phyloP scores from a whole-genome alignment of 2,113 vertebrate genomes.

The Marcusenius ussheri region DNA sequence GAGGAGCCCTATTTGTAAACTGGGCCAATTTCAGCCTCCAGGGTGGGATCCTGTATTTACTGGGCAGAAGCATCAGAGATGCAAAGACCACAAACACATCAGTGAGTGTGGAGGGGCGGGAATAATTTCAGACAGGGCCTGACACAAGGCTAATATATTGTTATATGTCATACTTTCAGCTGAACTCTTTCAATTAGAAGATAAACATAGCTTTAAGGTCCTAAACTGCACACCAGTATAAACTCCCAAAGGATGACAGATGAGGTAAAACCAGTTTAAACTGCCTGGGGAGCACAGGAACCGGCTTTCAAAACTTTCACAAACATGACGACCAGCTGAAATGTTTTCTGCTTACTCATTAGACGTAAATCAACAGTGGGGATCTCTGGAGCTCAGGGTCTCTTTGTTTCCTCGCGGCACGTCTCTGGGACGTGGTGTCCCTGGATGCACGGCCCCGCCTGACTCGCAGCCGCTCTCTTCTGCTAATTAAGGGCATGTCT shows the following conservation, averaged over 20 bases:
- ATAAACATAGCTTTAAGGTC: not conserved
- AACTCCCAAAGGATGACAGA: not conserved
- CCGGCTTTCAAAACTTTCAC: not conserved
- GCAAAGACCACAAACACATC: not conserved
- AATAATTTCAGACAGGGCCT: not conserved
- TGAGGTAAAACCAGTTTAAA: conserved; percentile 2
- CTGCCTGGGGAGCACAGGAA: not conserved
- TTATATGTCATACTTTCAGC: not conserved
- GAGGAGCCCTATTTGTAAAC: not conserved
- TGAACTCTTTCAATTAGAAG: not conserved
- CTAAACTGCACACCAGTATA: not conserved
- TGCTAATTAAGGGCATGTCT: conserved; percentile 44
- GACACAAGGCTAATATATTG: not conserved
- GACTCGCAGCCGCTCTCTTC: conserved; percentile 27
- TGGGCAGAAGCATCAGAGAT: not conserved
- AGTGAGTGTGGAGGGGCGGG: not conserved
- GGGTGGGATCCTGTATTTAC: not conserved
- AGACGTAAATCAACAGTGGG: not conserved
- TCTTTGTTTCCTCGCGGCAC: not conserved
- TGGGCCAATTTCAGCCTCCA: not conserved
- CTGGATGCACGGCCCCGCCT: conserved; percentile 16
- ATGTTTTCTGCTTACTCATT: not conserved
- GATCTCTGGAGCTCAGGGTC: not conserved
- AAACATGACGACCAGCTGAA: not conserved
- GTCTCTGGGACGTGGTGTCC: not conserved